Evolutionary conservation across 2,113 vertebrate species (phyloP).

Genomic region (Labeo rohita): DNA sequence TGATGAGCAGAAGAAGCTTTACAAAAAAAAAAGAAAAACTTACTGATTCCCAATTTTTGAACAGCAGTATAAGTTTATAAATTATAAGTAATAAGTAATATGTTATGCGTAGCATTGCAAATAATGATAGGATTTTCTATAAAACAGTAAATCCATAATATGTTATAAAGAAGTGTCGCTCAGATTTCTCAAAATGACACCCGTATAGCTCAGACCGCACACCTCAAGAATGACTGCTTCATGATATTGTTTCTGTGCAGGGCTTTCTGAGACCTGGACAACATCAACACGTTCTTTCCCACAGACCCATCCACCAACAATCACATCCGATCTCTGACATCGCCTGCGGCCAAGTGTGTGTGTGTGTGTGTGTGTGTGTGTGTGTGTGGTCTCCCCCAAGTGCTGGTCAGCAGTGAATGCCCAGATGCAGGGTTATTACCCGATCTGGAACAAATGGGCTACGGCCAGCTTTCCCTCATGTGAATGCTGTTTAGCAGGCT

Average conservation of each 20-base stretch:
- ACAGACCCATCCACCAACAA: conserved; percentile 53
- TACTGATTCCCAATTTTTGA: background rate
- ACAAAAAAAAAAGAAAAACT: too few relatives aligned
- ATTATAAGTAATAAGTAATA: background rate
- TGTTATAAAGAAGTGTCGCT: conserved; percentile 68
- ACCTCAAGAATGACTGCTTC: background rate
- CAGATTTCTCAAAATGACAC: conserved; percentile 60
- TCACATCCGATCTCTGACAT: conserved; percentile 56
- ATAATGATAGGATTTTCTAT: background rate
- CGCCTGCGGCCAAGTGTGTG: conserved; percentile 49
- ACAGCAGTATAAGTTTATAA: background rate
- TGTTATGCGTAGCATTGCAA: background rate
- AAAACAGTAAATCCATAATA: background rate
- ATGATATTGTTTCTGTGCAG: background rate
- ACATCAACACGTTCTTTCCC: conserved; percentile 38
- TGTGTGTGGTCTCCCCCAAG: conserved; percentile 45
- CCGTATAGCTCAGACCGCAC: background rate
- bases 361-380: conserved; percentile 59
- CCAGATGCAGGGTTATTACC: conserved; percentile 70
- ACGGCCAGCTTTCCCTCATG: conserved; percentile 65
- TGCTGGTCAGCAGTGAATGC: conserved; percentile 54
- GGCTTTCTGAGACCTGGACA: conserved; percentile 41
- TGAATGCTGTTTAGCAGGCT: conserved; percentile 66
- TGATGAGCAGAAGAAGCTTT: too few relatives aligned
- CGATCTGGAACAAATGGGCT: conserved; percentile 58